A percentile compares a stretch with the other conserved stretches of the same genome.
phyloP scores from a whole-genome alignment of 1,140 invertebrate genomes.

The Campoletis sonorensis region DNA sequence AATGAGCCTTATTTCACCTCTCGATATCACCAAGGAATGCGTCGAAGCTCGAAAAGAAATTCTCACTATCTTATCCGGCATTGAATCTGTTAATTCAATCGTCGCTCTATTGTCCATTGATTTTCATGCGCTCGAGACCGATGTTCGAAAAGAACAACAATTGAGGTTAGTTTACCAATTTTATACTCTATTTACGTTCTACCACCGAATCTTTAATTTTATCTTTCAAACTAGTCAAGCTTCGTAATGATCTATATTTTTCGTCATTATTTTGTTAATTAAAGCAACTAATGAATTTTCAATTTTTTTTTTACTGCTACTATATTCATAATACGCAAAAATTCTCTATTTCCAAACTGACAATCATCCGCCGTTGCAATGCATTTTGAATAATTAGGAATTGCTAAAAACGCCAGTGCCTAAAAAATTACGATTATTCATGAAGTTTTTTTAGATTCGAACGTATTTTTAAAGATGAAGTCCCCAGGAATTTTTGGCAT shows the following conservation, averaged over 20 bases:
- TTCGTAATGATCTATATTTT: neutral
- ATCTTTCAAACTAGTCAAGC: too few species aligned
- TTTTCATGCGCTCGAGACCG: slow-evolving; percentile 94
- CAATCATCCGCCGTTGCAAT: too few species aligned
- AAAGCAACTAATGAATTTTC: too few species aligned
- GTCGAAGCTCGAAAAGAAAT: slow-evolving; percentile 91
- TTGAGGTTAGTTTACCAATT: slow-evolving; percentile 81
- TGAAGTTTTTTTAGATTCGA: too few species aligned
- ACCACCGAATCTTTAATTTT: neutral
- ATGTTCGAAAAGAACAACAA: slow-evolving; percentile 95
- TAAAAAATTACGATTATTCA: too few species aligned
- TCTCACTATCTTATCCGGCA: slow-evolving; percentile 90
- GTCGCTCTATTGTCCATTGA: slow-evolving; percentile 95
- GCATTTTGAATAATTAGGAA: too few species aligned
- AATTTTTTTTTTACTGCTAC: too few species aligned
- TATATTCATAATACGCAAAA: too few species aligned
- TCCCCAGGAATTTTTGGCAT: too few species aligned
- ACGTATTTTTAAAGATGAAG: too few species aligned
- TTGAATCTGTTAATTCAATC: slow-evolving; percentile 96
- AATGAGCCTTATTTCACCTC: slow-evolving; percentile 93
- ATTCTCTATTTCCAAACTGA: too few species aligned
- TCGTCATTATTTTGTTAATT: neutral
- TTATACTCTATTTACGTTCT: slow-evolving; percentile 8
- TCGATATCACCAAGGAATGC: slow-evolving; percentile 91
- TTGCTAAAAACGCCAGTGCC: too few species aligned